Conservation (phyloP, 2,113 vertebrate species). For the Sylvietta virens region DNA sequence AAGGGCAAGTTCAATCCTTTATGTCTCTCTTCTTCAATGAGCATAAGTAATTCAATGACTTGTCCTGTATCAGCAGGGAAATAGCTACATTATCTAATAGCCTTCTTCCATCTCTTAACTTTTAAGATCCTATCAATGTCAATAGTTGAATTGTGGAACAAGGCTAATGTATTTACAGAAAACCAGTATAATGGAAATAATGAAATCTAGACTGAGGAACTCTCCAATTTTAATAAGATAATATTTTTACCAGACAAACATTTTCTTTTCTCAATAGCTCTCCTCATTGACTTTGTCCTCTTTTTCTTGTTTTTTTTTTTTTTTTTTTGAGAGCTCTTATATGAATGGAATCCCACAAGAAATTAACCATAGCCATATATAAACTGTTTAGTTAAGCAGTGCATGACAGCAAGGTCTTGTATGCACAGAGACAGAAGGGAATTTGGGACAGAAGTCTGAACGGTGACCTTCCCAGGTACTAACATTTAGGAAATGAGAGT, state of each 20-base stretch:
- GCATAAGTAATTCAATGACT: conserved; percentile 11
- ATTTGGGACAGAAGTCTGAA: neutral
- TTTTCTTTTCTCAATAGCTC: neutral
- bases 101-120: neutral
- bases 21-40: neutral
- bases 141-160: neutral
- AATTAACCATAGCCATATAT: conserved; percentile 11
- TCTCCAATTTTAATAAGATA: neutral
- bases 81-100: conserved; percentile 13
- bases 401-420: neutral
- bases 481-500: neutral
- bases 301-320: neutral
- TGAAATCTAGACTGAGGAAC: neutral
- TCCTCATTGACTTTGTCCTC: neutral
- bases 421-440: neutral
- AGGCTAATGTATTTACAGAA: neutral
- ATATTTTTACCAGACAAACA: neutral
- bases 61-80: neutral
- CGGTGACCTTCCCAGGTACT: neutral
- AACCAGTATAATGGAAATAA: conserved; percentile 7
- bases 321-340: neutral
- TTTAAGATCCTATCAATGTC: neutral
- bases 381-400: conserved; percentile 23
- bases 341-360: conserved; percentile 20
- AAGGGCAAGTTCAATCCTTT: neutral